Evolutionary conservation across 2,888 invertebrate species (phyloP).

Genomic region (Mylabris sibirica): DNA sequence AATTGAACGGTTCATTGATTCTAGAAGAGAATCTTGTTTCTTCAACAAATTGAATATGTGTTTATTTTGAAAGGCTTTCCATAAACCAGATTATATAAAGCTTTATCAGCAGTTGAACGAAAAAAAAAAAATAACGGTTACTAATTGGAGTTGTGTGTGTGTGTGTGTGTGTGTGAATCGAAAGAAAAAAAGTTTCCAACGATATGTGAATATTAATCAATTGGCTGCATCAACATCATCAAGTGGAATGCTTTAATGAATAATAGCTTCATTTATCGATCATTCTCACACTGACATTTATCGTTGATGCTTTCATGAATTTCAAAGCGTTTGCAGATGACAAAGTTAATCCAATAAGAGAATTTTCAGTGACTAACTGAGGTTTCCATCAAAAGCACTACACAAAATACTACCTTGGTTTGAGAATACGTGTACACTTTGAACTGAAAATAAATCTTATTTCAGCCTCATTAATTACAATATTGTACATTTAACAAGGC

Average conservation of each 20-base stretch:
- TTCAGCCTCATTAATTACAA: background rate
- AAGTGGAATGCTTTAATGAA: constrained; percentile 5
- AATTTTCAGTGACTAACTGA: constrained; percentile 3
- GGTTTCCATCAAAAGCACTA: background rate
- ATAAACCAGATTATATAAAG: background rate
- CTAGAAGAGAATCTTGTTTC: background rate
- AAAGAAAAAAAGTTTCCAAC: background rate
- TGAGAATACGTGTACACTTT: background rate
- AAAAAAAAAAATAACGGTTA: background rate
- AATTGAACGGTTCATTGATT: constrained; percentile 4
- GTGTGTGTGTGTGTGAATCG: too few species aligned
- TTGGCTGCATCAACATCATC: background rate
- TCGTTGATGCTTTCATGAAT: background rate
- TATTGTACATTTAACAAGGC: background rate
- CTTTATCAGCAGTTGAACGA: background rate
- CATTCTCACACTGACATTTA: background rate
- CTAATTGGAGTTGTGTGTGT: background rate
- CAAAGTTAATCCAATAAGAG: constrained; percentile 10
- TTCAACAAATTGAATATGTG: background rate
- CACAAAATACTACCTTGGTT: background rate
- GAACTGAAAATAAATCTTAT: background rate
- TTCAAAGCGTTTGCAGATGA: background rate
- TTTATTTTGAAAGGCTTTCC: background rate
- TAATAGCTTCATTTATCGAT: constrained; percentile 9
- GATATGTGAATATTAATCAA: background rate